Evolutionary conservation across 2,888 invertebrate genomes (phyloP).

Genomic region (Mellilla xanthometata): DNA sequence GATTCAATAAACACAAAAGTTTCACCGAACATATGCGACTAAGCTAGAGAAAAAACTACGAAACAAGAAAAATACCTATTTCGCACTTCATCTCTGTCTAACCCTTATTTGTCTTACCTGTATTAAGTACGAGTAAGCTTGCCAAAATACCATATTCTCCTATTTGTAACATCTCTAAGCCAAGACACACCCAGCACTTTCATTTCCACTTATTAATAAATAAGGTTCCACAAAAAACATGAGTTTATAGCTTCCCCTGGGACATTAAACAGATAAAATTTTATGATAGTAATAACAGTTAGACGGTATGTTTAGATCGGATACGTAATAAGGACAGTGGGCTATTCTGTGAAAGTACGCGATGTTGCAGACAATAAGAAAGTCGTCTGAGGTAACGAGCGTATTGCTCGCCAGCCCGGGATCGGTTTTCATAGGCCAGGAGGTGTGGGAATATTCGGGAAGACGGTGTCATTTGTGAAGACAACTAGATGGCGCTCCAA

Average conservation of each 20-base stretch:
- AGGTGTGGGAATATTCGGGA: neutral
- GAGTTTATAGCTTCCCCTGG: slow-evolving; percentile 23
- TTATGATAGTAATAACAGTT: slow-evolving; percentile 39
- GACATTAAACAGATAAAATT: slow-evolving; percentile 39
- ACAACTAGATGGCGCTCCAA: too few species aligned
- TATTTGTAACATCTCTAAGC: slow-evolving; percentile 18
- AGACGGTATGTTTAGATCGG: slow-evolving; percentile 38
- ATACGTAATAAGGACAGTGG: slow-evolving; percentile 38
- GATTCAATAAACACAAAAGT: too few species aligned
- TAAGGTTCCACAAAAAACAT: slow-evolving; percentile 23
- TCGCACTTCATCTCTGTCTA: slow-evolving; percentile 25
- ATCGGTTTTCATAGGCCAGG: slow-evolving; percentile 10
- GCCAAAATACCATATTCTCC: slow-evolving; percentile 11
- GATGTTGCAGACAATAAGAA: slow-evolving; percentile 45
- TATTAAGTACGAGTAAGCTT: slow-evolving; percentile 1
- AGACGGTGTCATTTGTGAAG: too few species aligned
- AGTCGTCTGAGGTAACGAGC: slow-evolving; percentile 43
- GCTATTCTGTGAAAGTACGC: slow-evolving; percentile 41
- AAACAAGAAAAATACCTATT: neutral
- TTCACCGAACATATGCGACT: too few species aligned
- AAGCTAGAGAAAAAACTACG: neutral
- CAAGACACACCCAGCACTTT: slow-evolving; percentile 18
- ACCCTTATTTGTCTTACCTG: slow-evolving; percentile 18
- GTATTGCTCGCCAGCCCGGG: slow-evolving; percentile 35
- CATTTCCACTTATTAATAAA: slow-evolving; percentile 26